phyloP scores from a whole-genome alignment of 2,797 vertebrate genomes.

The Poecilia wingei region DNA sequence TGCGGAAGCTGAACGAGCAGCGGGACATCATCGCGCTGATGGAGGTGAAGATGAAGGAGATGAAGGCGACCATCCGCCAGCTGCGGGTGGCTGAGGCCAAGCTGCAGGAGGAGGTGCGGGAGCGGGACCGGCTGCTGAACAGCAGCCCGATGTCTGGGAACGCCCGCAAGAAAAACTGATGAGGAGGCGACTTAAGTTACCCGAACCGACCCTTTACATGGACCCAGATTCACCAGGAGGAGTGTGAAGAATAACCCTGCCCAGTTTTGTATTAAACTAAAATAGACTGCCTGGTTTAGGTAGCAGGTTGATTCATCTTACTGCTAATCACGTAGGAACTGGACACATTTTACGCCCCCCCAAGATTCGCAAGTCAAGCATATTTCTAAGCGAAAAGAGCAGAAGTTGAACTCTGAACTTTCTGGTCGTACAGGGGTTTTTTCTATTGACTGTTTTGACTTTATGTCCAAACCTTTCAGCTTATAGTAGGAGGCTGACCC shows the following conservation, averaged over 20 bases:
- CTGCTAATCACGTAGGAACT: constrained; percentile 27
- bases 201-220: constrained; percentile 26
- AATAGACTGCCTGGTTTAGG: constrained; percentile 41
- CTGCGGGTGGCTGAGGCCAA: constrained; percentile 90
- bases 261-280: constrained; percentile 63
- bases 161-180: constrained; percentile 83
- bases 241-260: constrained; percentile 13
- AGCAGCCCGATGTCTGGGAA: constrained; percentile 38
- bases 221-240: constrained; percentile 32
- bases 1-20: constrained; percentile 95
- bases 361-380: constrained; percentile 3
- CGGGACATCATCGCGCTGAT: constrained; percentile 96
- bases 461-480: constrained; percentile 13
- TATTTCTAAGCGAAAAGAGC: neutral
- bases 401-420: constrained; percentile 22
- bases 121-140: constrained; percentile 89
- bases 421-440: constrained; percentile 28
- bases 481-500: neutral
- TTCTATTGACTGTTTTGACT: constrained; percentile 5
- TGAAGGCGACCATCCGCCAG: constrained; percentile 95
- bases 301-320: constrained; percentile 53
- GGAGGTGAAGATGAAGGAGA: constrained; percentile 99
- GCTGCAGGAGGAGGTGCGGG: constrained; percentile 92
- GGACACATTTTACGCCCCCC: neutral
- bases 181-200: constrained; percentile 34